phyloP scores from a whole-genome alignment of 1,140 invertebrate species.

The Eubasilissa regina region DNA sequence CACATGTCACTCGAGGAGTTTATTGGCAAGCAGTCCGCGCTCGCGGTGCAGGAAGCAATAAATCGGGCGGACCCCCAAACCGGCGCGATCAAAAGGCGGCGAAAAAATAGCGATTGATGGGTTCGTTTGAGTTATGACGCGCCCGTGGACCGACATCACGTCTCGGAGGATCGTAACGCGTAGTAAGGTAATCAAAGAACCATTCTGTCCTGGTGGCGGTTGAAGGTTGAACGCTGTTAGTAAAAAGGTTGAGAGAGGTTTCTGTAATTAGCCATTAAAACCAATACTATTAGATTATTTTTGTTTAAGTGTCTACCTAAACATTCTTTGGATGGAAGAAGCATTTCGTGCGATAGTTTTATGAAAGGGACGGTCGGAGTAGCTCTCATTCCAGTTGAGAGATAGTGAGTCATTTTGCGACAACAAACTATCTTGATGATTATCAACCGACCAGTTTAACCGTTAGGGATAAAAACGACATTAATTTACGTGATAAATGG shows the following conservation, averaged over 20 bases:
- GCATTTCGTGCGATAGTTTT: too few relatives aligned
- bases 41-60: not conserved
- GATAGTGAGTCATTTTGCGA: not conserved
- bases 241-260: too few relatives aligned
- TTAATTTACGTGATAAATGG: too few relatives aligned
- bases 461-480: not conserved
- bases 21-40: not conserved
- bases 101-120: slow-evolving; percentile 14
- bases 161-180: slow-evolving; percentile 1
- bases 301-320: too few relatives aligned
- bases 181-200: not conserved
- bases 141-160: slow-evolving; percentile 11
- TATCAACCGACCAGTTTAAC: slow-evolving; percentile 1
- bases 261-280: too few relatives aligned
- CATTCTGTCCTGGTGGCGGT: too few relatives aligned
- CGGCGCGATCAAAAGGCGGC: slow-evolving; percentile 9
- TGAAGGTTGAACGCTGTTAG: too few relatives aligned
- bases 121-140: slow-evolving; percentile 7
- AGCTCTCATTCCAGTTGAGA: not conserved
- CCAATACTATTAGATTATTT: too few relatives aligned
- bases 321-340: too few relatives aligned
- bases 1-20: not conserved
- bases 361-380: not conserved
- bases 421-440: not conserved
- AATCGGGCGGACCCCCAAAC: slow-evolving; percentile 12